Conservation (phyloP, 2,113 vertebrate species). For the Trematomus loennbergii region DNA sequence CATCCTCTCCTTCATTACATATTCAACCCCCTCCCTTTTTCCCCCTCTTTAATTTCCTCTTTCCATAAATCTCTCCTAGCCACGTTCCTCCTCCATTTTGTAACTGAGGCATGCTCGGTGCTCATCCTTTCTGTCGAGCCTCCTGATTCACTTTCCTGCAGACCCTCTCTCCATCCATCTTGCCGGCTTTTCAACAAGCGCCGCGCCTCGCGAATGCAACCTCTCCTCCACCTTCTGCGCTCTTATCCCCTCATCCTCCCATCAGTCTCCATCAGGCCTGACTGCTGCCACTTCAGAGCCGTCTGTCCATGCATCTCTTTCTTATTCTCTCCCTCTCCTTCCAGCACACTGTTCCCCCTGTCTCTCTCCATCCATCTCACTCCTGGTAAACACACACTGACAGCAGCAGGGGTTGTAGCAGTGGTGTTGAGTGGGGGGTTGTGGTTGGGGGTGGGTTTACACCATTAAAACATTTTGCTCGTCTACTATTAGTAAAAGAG, state of each 20-base stretch:
- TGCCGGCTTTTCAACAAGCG: conserved; percentile 48
- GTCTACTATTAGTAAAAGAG: conserved; percentile 49
- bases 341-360: conserved; percentile 39
- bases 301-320: conserved; percentile 78
- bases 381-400: conserved; percentile 41
- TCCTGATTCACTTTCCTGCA: conserved; percentile 68
- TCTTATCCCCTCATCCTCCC: conserved; percentile 73
- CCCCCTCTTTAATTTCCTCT: conserved; percentile 49
- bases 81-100: conserved; percentile 52
- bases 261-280: conserved; percentile 80
- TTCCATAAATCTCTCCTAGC: conserved; percentile 63
- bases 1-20: conserved; percentile 49
- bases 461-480: conserved; percentile 30
- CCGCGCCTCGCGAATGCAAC: conserved; percentile 32
- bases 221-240: conserved; percentile 65
- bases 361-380: conserved; percentile 65
- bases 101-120: conserved; percentile 34
- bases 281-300: conserved; percentile 79
- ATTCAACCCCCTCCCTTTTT: conserved; percentile 21
- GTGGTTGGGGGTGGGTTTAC: background rate
- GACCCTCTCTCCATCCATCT: conserved; percentile 66
- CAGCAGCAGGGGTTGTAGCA: conserved; percentile 33
- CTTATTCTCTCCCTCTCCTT: conserved; percentile 55
- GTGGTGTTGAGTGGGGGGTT: background rate
- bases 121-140: conserved; percentile 66